phyloP scores from a whole-genome alignment of 2,113 vertebrate genomes.

The Scortum barcoo region DNA sequence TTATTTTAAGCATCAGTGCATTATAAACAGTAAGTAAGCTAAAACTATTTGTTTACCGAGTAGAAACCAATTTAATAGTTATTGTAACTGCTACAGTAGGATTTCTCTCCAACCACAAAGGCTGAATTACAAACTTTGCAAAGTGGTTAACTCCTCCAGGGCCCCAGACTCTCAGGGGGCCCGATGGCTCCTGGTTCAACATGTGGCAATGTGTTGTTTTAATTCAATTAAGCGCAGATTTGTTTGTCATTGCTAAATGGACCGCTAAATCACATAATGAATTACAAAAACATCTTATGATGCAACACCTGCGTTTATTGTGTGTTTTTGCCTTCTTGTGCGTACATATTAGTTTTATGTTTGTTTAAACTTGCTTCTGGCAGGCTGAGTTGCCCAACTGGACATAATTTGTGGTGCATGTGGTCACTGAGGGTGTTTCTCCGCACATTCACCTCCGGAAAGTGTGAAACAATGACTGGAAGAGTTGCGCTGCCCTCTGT shows the following conservation, averaged over 20 bases:
- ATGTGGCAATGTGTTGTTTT: neutral
- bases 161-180: neutral
- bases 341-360: too few relatives aligned
- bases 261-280: neutral
- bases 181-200: neutral
- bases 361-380: neutral
- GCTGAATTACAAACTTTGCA: neutral
- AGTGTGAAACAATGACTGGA: constrained; percentile 74
- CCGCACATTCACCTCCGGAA: constrained; percentile 53
- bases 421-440: constrained; percentile 42
- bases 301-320: neutral
- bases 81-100: neutral
- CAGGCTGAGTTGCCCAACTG: neutral
- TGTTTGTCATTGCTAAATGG: neutral
- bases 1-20: neutral
- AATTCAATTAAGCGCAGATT: neutral
- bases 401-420: neutral
- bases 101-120: neutral
- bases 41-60: neutral
- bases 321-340: too few relatives aligned
- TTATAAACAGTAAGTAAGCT: neutral
- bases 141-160: neutral
- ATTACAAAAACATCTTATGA: too few relatives aligned
- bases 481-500: constrained; percentile 38
- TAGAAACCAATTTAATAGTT: neutral